Percentiles rank a stretch among this genome's conserved stretches.
phyloP scores from a whole-genome alignment of 1,140 invertebrate species.

The Branchinecta lynchi region DNA sequence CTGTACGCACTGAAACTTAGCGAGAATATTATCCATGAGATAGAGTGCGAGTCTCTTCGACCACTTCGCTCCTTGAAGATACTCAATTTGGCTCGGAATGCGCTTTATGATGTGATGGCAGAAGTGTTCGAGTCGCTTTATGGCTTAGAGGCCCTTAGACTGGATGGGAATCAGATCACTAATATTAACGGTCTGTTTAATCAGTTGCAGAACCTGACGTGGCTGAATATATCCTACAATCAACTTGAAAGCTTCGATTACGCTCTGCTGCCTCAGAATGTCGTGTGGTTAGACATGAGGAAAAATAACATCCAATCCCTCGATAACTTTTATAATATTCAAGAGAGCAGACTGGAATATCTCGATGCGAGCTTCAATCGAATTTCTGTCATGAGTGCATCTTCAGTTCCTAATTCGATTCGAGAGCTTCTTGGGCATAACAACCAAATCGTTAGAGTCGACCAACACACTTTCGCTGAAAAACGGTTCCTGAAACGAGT shows the following conservation, averaged over 20 bases:
- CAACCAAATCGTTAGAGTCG: slow-evolving; percentile 69
- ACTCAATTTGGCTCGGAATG: slow-evolving; percentile 70
- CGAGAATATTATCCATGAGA: slow-evolving; percentile 68
- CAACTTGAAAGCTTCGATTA: slow-evolving; percentile 76
- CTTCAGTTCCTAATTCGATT: slow-evolving; percentile 65
- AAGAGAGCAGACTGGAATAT: slow-evolving; percentile 57
- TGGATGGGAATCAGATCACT: slow-evolving; percentile 72
- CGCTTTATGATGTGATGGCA: slow-evolving; percentile 61
- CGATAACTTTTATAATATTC: slow-evolving; percentile 72
- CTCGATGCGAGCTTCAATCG: slow-evolving; percentile 74
- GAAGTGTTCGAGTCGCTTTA: slow-evolving; percentile 66
- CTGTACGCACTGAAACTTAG: slow-evolving; percentile 66
- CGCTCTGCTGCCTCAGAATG: slow-evolving; percentile 66
- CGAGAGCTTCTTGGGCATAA: slow-evolving; percentile 66
- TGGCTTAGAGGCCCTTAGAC: slow-evolving; percentile 64
- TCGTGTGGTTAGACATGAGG: slow-evolving; percentile 79
- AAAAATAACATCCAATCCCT: slow-evolving; percentile 68
- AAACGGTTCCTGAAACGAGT: slow-evolving; percentile 74
- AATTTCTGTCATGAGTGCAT: slow-evolving; percentile 66
- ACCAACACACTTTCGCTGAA: slow-evolving; percentile 81
- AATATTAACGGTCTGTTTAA: slow-evolving; percentile 68
- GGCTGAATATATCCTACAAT: slow-evolving; percentile 83
- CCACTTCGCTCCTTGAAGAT: slow-evolving; percentile 67
- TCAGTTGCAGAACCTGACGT: slow-evolving; percentile 68
- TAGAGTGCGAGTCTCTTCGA: slow-evolving; percentile 63